Evolutionary conservation across 1,140 invertebrate species (phyloP).

Genomic region (Brachionus plicatilis): DNA sequence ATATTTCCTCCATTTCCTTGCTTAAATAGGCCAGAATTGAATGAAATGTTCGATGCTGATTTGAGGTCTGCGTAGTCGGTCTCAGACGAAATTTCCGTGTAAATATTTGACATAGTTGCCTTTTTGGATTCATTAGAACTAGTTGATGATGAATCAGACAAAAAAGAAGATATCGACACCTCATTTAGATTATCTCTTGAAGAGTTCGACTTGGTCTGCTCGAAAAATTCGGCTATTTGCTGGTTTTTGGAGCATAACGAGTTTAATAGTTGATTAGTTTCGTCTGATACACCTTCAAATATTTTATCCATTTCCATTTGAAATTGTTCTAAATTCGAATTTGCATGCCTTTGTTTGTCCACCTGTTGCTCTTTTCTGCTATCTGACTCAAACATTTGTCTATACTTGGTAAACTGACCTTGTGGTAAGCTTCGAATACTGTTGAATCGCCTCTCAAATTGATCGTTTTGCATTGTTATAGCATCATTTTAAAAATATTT

Average conservation of each 20-base stretch:
- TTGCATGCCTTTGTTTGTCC: not conserved
- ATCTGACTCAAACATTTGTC: conserved; percentile 27
- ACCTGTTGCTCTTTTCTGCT: not conserved
- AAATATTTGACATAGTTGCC: not conserved
- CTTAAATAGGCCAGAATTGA: not conserved
- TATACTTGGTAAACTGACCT: conserved; percentile 33
- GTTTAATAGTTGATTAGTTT: not conserved
- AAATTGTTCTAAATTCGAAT: not conserved
- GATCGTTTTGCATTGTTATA: not conserved
- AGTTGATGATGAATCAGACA: not conserved
- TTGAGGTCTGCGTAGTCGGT: not conserved
- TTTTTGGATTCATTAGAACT: not conserved
- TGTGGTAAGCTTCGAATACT: conserved; percentile 31
- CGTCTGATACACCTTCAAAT: conserved; percentile 22
- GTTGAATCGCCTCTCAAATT: conserved; percentile 19
- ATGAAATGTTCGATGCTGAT: not conserved
- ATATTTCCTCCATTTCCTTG: not conserved
- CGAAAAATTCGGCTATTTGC: conserved; percentile 40
- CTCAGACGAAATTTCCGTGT: not conserved
- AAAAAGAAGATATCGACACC: not conserved
- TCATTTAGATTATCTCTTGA: conserved; percentile 1
- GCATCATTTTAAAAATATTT: not conserved
- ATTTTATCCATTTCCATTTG: conserved; percentile 20
- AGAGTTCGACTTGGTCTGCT: not conserved
- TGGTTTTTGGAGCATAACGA: not conserved